Conservation (phyloP, 2,797 vertebrate species). For the Ataeniobius toweri region DNA sequence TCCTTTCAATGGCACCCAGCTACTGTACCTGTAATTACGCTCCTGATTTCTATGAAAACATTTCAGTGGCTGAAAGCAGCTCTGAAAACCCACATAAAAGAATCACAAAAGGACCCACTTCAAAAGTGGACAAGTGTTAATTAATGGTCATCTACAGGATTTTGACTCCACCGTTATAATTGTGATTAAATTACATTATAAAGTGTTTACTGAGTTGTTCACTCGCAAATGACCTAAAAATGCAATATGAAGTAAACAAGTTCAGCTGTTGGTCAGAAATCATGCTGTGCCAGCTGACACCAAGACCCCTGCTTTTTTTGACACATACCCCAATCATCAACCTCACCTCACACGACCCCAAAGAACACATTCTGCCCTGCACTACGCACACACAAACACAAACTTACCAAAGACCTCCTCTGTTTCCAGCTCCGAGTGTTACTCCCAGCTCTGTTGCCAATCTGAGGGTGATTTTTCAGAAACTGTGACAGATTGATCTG, state of each 20-base stretch:
- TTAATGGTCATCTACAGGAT: constrained; percentile 9
- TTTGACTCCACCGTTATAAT: background rate
- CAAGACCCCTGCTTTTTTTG: constrained; percentile 8
- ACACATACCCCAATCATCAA: constrained; percentile 9
- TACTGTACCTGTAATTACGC: background rate
- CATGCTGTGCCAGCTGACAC: background rate
- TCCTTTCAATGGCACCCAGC: background rate
- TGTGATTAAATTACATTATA: constrained; percentile 12
- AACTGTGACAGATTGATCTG: constrained; percentile 40
- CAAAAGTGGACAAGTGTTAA: constrained; percentile 14
- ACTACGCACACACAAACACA: background rate
- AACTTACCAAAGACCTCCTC: constrained; percentile 16
- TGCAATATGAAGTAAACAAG: background rate
- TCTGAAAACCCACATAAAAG: constrained; percentile 18
- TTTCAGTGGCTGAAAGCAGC: constrained; percentile 7
- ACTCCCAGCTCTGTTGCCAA: constrained; percentile 14
- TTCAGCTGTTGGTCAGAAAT: constrained; percentile 5
- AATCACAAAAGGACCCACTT: background rate
- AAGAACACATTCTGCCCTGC: constrained; percentile 14
- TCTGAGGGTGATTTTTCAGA: constrained; percentile 11
- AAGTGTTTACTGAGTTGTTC: background rate
- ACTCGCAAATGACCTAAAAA: background rate
- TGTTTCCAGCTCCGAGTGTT: constrained; percentile 11
- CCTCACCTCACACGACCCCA: constrained; percentile 20
- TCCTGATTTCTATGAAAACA: background rate